phyloP scores from a whole-genome alignment of 35 echinoderm and acorn worm species.

The Strongylocentrotus purpuratus region DNA sequence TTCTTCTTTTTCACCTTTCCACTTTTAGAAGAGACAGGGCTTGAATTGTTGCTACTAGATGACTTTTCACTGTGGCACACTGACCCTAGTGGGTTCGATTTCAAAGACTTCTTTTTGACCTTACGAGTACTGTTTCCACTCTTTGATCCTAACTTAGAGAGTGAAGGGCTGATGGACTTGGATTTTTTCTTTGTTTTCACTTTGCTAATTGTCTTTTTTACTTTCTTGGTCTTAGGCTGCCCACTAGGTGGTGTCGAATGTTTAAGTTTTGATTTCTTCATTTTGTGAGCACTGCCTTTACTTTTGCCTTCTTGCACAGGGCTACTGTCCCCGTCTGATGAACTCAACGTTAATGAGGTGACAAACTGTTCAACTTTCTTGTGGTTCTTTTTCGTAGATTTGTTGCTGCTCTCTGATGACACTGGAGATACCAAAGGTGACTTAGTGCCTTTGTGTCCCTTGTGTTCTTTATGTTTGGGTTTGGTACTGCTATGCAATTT shows the following conservation, averaged over 20 bases:
- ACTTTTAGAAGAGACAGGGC: conserved; percentile 2
- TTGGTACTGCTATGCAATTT: neutral
- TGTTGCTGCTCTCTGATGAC: conserved; percentile 25
- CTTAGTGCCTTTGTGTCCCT: conserved; percentile 1
- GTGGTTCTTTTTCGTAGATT: neutral
- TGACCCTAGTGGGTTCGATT: conserved; percentile 44
- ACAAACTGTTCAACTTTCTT: conserved; percentile 39
- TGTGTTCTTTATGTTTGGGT: neutral
- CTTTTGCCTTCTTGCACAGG: neutral
- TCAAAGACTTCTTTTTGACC: conserved; percentile 53
- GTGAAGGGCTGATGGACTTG: conserved; percentile 28
- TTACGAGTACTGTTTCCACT: conserved; percentile 45
- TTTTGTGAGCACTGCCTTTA: conserved; percentile 27
- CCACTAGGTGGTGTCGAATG: neutral
- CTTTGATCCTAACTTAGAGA: neutral
- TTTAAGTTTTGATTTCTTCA: conserved; percentile 62
- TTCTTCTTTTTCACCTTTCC: conserved; percentile 36
- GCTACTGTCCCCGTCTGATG: neutral
- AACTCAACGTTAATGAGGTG: neutral
- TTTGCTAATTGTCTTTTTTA: conserved; percentile 48
- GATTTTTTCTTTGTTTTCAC: conserved; percentile 56
- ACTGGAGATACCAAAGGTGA: conserved; percentile 26
- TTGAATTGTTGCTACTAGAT: conserved; percentile 13
- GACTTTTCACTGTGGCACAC: neutral
- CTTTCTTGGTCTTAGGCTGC: conserved; percentile 64